Base-by-base conservation (phyloP, 2,797 vertebrate genomes). In the Microtus obscurus region DNA sequence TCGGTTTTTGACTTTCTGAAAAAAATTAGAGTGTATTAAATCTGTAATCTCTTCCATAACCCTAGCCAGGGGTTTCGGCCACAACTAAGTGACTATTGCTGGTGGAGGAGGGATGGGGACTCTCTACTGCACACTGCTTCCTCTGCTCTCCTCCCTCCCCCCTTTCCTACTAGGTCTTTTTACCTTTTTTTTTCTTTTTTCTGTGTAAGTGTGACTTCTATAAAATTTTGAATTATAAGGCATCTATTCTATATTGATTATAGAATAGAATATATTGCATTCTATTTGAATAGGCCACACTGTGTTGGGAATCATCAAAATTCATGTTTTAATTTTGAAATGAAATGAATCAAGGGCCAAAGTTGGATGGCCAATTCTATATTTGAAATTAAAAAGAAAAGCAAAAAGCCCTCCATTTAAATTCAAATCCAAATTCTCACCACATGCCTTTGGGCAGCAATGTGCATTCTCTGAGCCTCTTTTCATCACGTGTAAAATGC, bases 1-100 rank as follows among this genome's bases (percentile, higher is more conserved):
- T 93, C 98, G 98, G 97, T 98, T 99, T 98, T 98, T 96, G 98
- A 98, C 96, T 99, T 51, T 40, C 56, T 63, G 43, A 40, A 80
- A 81, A 81, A 31, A 82, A 43, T 29, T n/a, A 29, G 63, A 43
- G 69, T 51, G n/a, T 74, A 6, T 76, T n/a, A n/a, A 61, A 27
- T 40, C 56, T 82, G 13, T 53, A 21, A 69, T 45, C 53, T 19
- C 16, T 73, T 80, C 88, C n/a, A 16, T 63, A 4, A 56, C 59
- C 69, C 56, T 23, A 4, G 45, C 21, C 19, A 56, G 27, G n/a
- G 14, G 21, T 29, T 53, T 65, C 12, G 25, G 69, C 56, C 37
- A 53, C 40, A 23, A 45, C 79, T 6, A 31, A 34, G 67, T 34
- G 43, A 34, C 43, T 9, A 27, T 43, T 87, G 43, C 29, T 53